Conservation (phyloP, 2,888 invertebrate genomes). For the Volucella inanis region DNA sequence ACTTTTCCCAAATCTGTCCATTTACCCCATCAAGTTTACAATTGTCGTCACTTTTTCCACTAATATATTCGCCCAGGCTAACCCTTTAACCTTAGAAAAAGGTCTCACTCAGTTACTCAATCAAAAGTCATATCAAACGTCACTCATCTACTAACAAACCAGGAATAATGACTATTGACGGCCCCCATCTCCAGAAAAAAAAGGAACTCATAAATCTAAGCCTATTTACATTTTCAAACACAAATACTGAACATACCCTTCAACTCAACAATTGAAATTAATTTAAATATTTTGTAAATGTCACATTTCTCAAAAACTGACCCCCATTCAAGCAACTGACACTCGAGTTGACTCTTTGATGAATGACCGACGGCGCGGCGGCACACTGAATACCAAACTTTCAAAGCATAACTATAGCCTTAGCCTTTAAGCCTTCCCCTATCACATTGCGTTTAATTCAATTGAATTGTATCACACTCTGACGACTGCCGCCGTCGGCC, state of each 20-base stretch:
- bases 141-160: too few relatives aligned
- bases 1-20: too few relatives aligned
- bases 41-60: too few relatives aligned
- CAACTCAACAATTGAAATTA: slow-evolving; percentile 50
- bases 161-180: too few relatives aligned
- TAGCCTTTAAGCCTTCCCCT: background rate
- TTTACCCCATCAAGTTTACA: too few relatives aligned
- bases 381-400: slow-evolving; percentile 59
- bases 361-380: slow-evolving; percentile 45
- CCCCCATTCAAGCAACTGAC: slow-evolving; percentile 67
- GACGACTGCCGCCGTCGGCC: slow-evolving; percentile 20
- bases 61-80: too few relatives aligned
- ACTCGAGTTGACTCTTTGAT: slow-evolving; percentile 31
- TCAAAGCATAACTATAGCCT: slow-evolving; percentile 35
- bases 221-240: slow-evolving; percentile 21
- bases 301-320: slow-evolving; percentile 45
- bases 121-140: too few relatives aligned
- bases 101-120: too few relatives aligned
- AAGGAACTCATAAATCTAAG: slow-evolving; percentile 25
- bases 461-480: slow-evolving; percentile 58
- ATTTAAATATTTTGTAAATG: slow-evolving; percentile 67
- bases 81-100: too few relatives aligned
- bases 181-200: background rate
- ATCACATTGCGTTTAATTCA: slow-evolving; percentile 18
- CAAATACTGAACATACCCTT: background rate